Base-by-base conservation (phyloP, 2,113 vertebrate species). In the Alectura lathami region DNA sequence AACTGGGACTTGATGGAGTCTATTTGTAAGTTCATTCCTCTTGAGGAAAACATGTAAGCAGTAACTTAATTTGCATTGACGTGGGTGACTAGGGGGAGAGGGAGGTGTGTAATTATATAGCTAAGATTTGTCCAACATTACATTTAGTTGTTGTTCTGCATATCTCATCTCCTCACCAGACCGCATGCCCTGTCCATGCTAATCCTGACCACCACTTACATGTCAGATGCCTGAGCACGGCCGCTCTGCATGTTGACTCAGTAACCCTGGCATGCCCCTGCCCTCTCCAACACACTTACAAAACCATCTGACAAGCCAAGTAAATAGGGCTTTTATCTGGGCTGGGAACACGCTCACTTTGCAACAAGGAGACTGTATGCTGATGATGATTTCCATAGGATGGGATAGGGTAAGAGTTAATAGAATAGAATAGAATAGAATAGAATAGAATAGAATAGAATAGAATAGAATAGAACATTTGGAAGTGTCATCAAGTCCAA, bases 231-330 rank as follows among this genome's bases (percentile, higher is more conserved):
- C 62, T 40, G 34, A 63, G 6, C 42, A n/a, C 64, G 30, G 42
- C 68, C 23, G 60, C 60, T 81, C 62, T 74, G n/a, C 50, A 36
- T 30, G 32, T 3, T 11, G 2, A 13, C 45, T 83, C 63, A 14
- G 11, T 67, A 75, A 38, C n/a, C 45, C 64, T 5, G 1, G 29
- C 0, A 1, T 47, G 30, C 29, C 72, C 56, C 76, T 80, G 30
- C 56, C 50, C 68, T 24, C 88, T 75, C 64, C 34, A 56, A 32
- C 69, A 40, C 42, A 16, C 64, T 63, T 83, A 47, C 73, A 72
- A 68, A 78, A 84, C 78, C 94, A 93, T 66, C 91, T 90, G 83
- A 87, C 85, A 50, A 20, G 68, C 42, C 38, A 47, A 80, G 50
- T 34, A 89, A 93, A 62, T 26, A 59, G 50, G 34, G 59, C 73